Evolutionary conservation across 2,888 invertebrate species (phyloP).

Genomic region (Rhagonycha lutea): DNA sequence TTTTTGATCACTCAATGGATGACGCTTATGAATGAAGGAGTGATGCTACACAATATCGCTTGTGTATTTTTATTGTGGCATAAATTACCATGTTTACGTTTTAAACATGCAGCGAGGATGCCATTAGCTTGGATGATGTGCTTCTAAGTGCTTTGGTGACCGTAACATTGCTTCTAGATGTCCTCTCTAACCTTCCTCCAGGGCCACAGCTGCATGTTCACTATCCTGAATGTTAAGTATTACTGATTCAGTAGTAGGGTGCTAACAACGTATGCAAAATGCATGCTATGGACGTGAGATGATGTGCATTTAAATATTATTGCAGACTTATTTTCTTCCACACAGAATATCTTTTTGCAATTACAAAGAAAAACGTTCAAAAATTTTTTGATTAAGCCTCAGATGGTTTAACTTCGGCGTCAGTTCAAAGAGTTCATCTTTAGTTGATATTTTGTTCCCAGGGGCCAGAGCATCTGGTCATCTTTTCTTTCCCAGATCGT

Average conservation of each 20-base stretch:
- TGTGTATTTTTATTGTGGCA: neutral
- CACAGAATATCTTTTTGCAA: neutral
- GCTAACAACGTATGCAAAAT: conserved; percentile 25
- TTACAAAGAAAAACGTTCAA: neutral
- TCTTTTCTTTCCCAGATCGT: neutral
- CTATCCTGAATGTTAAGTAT: conserved; percentile 31
- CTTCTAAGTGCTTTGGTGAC: conserved; percentile 23
- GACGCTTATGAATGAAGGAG: neutral
- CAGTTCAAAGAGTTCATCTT: neutral
- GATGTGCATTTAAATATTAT: conserved; percentile 22
- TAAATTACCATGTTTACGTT: conserved; percentile 20
- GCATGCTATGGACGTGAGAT: conserved; percentile 22
- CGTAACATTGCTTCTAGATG: conserved; percentile 24
- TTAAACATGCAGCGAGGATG: conserved; percentile 18
- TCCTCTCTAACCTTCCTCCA: conserved; percentile 27
- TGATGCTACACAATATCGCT: neutral
- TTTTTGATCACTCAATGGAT: neutral
- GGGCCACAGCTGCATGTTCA: conserved; percentile 28
- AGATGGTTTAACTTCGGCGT: neutral
- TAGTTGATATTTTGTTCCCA: neutral
- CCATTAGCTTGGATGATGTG: conserved; percentile 28
- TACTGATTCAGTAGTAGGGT: conserved; percentile 19
- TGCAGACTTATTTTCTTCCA: conserved; percentile 3
- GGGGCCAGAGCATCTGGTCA: neutral
- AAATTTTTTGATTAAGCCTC: neutral